A percentile compares a stretch with the other conserved stretches of the same genome.
Conservation (phyloP, 2,797 vertebrate genomes). For the Basileuterus tristriatus region DNA sequence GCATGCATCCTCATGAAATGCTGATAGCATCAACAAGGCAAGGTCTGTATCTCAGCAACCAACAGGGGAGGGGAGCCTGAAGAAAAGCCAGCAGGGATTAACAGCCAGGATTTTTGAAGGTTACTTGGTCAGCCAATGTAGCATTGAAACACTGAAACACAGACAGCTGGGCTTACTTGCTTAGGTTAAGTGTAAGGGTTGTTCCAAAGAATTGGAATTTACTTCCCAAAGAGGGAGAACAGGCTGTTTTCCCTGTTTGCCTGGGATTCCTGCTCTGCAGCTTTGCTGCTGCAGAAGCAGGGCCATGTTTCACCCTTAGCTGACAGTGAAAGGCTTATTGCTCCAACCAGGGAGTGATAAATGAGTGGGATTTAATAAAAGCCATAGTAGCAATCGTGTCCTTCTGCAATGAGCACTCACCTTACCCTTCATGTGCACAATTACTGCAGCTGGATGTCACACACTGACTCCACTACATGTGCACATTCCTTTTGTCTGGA, state of each 20-base stretch:
- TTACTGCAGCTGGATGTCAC: not conserved
- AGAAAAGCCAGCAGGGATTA: not conserved
- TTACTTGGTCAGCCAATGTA: not conserved
- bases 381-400: not conserved
- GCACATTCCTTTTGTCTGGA: not conserved
- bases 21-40: not conserved
- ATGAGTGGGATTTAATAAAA: constrained; percentile 10
- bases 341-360: not conserved
- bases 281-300: not conserved
- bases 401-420: not conserved
- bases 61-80: not conserved
- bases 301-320: not conserved
- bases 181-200: not conserved
- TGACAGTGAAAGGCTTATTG: not conserved
- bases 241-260: not conserved
- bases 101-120: constrained; percentile 5
- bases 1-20: not conserved
- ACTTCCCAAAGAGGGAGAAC: not conserved
- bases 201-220: not conserved
- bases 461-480: not conserved
- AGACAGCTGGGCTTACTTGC: not conserved
- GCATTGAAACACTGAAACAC: not conserved
- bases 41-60: not conserved
- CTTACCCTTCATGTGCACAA: not conserved
- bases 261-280: not conserved